Base-by-base conservation (phyloP, 1,140 invertebrate species). In the Drosophila neocordata region DNA sequence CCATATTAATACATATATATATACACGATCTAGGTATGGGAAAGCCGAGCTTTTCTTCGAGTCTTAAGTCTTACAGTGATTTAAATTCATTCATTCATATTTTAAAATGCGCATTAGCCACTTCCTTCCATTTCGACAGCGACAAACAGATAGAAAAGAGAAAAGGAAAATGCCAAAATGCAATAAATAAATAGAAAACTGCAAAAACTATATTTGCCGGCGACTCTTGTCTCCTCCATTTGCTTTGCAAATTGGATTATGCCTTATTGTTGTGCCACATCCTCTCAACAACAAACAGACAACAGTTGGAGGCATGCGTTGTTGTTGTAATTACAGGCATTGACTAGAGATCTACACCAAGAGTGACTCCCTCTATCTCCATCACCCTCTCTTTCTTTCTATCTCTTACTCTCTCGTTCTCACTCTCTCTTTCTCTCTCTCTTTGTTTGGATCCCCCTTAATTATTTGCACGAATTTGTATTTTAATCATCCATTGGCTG, bases 401-500 rank as follows among this genome's bases (percentile, higher is more conserved):
- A 24, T 48, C 38, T 22, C 2, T 24, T 2, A 27, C 38, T 22
- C 9, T 61, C 24, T 48, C 18, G 6, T 62, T 59, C 13, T 38
- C 18, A 9, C 38, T 41, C 35, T 20, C 4, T 44, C n/a, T n/a
- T n/a, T n/a, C n/a, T 59, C 13, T 38, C 18, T 7, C 38, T 41
- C 35, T 20, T 1, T 44, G 20, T 22, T 9, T 34, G 13, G 31
- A 22, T 15, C 72, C 64, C 72, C 73, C 72, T 79, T 79, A 79
- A 79, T 79, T 79, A 79, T 79, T 79, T 79, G 73, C 76, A 79
- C 76, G 76, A 79, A 72, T 79, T 79, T 52, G 68, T 79, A 75
- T 79, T 73, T 72, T 72, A 79, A 79, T 76, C 76, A 73, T 59
- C 72, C 64, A 77, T 69, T 77, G 73, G 72, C 60, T 37, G 65